These are phyloP conservation scores for Leptopilina syphax DNA, from an alignment of 2,888 invertebrate species.

Conservation along the genomic window DNA sequence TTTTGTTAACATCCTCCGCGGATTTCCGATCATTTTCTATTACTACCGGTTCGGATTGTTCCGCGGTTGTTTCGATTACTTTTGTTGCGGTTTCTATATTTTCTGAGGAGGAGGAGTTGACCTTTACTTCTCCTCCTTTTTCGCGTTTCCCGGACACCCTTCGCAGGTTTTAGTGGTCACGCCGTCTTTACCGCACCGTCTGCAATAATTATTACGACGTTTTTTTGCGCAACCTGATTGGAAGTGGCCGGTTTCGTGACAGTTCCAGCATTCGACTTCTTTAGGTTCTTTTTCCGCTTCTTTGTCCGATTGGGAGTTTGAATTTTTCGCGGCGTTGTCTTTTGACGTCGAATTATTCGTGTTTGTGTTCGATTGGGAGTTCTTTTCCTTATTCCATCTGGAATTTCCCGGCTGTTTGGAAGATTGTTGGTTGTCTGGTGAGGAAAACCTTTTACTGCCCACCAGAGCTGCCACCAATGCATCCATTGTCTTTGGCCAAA, in stretches of 20 bases:
- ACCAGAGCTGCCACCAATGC: too few relatives aligned
- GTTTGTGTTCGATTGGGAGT: too few relatives aligned
- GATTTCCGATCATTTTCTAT: too few relatives aligned
- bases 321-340: too few relatives aligned
- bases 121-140: conserved; percentile 4
- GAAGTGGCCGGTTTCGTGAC: background rate
- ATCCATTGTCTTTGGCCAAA: too few relatives aligned
- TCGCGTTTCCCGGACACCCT: background rate
- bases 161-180: background rate
- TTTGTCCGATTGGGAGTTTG: too few relatives aligned
- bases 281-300: background rate
- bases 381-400: too few relatives aligned
- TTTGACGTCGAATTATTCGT: too few relatives aligned
- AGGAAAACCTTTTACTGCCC: too few relatives aligned
- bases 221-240: background rate
- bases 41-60: background rate
- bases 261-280: background rate
- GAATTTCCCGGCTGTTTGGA: too few relatives aligned
- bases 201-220: background rate
- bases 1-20: too few relatives aligned
- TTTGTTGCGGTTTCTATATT: background rate
- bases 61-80: background rate
- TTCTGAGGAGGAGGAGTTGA: background rate
- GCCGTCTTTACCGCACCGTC: background rate
- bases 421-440: too few relatives aligned